Conservation (phyloP, 2,113 vertebrate genomes). For the Condylura cristata region DNA sequence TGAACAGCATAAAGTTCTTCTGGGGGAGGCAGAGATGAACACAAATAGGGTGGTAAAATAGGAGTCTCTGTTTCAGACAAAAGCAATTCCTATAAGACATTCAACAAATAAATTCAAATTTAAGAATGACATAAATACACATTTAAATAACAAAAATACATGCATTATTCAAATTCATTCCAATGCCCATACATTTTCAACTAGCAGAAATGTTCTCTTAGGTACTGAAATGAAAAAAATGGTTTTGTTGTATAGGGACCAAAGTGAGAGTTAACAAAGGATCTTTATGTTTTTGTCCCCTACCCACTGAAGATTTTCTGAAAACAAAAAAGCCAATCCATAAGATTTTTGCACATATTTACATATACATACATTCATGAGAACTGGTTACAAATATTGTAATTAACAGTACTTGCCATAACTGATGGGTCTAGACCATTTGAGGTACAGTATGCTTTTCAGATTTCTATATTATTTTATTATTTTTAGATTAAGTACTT, state of each 20-base stretch:
- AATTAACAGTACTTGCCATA: neutral
- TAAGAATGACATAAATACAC: conserved; percentile 45
- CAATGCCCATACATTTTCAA: neutral
- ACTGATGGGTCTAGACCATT: neutral
- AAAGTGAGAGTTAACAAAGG: neutral
- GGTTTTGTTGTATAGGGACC: neutral
- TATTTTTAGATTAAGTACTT: conserved; percentile 40
- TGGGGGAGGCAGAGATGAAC: conserved; percentile 83
- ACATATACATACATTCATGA: neutral
- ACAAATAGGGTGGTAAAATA: conserved; percentile 80
- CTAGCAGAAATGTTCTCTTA: conserved; percentile 1
- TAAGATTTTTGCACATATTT: neutral
- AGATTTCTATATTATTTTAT: neutral
- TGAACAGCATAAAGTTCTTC: conserved; percentile 86
- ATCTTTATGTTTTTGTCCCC: neutral
- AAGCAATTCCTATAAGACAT: conserved; percentile 85
- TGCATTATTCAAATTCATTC: conserved; percentile 33
- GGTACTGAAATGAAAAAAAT: neutral
- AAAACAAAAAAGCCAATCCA: neutral
- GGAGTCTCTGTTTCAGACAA: conserved; percentile 67
- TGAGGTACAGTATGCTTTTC: neutral
- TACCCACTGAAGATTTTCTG: neutral
- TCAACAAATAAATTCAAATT: conserved; percentile 60
- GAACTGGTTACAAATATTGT: neutral
- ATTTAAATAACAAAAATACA: conserved; percentile 14